Conservation (phyloP, 2,113 vertebrate species). For the Pandion haliaetus region DNA sequence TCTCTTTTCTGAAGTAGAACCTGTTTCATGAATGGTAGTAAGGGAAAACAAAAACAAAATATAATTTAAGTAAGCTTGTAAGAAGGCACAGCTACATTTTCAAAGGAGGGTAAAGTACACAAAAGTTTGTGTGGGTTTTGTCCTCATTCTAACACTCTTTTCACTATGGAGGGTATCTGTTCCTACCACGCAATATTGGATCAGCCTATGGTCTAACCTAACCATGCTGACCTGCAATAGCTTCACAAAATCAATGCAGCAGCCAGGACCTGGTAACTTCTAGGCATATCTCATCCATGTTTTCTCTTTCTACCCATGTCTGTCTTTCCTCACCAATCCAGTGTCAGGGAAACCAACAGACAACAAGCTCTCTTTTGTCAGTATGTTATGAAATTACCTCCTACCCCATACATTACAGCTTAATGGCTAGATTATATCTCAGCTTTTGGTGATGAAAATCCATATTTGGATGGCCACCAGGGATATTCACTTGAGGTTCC, state of each 20-base stretch:
- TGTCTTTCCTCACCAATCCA: background rate
- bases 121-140: background rate
- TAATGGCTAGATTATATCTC: background rate
- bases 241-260: background rate
- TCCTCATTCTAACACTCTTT: background rate
- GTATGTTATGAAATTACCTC: background rate
- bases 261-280: background rate
- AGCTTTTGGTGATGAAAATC: background rate
- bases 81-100: background rate
- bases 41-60: background rate
- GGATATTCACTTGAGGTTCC: background rate
- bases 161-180: background rate
- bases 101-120: background rate
- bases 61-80: background rate
- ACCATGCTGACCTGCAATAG: background rate
- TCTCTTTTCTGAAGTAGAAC: slow-evolving; percentile 69
- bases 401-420: background rate
- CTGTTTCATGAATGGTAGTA: slow-evolving; percentile 20
- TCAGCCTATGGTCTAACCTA: background rate
- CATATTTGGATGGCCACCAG: background rate
- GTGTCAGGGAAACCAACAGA: background rate
- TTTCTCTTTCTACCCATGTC: background rate
- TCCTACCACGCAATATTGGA: background rate
- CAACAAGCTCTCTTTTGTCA: background rate
- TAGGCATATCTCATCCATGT: background rate